Percentiles rank a stretch among this genome's conserved stretches.
These are phyloP conservation scores for Gobio gobio DNA, from an alignment of 2,113 vertebrate species.

Conservation along the genomic window DNA sequence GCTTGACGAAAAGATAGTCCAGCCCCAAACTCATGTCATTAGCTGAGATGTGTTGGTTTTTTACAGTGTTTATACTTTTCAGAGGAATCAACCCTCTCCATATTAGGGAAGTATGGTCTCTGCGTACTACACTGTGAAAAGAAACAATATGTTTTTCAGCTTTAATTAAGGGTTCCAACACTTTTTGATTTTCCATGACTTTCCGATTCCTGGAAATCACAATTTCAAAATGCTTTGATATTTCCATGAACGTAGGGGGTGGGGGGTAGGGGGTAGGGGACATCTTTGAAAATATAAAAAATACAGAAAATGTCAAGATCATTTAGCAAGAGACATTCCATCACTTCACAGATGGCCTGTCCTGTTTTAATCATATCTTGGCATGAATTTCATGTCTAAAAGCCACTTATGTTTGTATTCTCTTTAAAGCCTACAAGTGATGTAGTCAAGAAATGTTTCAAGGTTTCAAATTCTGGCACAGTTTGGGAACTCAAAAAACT, in stretches of 20 bases:
- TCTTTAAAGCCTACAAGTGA: neutral
- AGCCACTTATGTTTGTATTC: slow-evolving; percentile 13
- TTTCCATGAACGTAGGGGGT: neutral
- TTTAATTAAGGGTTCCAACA: slow-evolving; percentile 10
- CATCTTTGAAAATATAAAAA: slow-evolving; percentile 8
- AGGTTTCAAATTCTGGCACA: neutral
- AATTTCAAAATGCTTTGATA: neutral
- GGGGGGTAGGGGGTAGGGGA: too few species aligned
- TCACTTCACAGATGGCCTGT: slow-evolving; percentile 23
- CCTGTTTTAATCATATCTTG: slow-evolving; percentile 12
- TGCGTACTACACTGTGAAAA: neutral
- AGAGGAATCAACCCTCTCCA: neutral
- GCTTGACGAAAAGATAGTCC: neutral
- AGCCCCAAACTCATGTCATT: neutral
- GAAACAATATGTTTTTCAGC: neutral
- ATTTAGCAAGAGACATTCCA: neutral
- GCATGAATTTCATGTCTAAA: slow-evolving; percentile 8
- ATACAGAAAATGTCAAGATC: neutral
- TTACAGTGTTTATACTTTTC: neutral
- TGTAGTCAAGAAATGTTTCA: neutral
- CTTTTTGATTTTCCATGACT: neutral
- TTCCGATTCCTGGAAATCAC: neutral
- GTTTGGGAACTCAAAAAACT: neutral
- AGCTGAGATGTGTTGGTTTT: neutral
- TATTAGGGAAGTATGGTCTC: neutral